These are phyloP conservation scores for Rousettus leschenaultii DNA, from an alignment of 2,113 vertebrate species.

Conservation along the genomic window DNA sequence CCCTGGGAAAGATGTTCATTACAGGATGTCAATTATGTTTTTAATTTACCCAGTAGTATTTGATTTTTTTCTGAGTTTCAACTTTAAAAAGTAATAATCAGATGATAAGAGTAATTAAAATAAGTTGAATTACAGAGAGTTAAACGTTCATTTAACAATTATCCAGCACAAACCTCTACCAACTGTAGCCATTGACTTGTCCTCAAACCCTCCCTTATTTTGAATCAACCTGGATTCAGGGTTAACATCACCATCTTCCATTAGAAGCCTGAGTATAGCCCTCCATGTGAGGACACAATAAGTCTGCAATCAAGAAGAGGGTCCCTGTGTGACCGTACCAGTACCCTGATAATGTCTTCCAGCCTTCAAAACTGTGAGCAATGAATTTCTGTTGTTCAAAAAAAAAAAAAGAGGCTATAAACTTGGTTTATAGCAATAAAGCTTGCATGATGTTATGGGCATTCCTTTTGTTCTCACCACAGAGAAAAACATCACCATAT, in stretches of 20 bases:
- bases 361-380: background rate
- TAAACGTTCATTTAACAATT: background rate
- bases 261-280: background rate
- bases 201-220: background rate
- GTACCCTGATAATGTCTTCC: background rate
- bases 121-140: background rate
- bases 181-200: background rate
- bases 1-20: background rate
- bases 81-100: slow-evolving; percentile 20
- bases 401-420: background rate
- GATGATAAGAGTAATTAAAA: background rate
- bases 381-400: background rate
- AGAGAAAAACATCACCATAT: background rate
- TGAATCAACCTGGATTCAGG: background rate
- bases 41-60: background rate
- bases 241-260: background rate
- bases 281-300: background rate
- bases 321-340: background rate
- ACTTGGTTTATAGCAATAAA: background rate
- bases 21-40: background rate
- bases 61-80: background rate
- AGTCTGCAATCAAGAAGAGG: too few species aligned
- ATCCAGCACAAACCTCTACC: background rate
- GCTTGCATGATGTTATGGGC: background rate
- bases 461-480: background rate